Base-by-base conservation (phyloP, 2,888 invertebrate species). In the Plebejus argus region DNA sequence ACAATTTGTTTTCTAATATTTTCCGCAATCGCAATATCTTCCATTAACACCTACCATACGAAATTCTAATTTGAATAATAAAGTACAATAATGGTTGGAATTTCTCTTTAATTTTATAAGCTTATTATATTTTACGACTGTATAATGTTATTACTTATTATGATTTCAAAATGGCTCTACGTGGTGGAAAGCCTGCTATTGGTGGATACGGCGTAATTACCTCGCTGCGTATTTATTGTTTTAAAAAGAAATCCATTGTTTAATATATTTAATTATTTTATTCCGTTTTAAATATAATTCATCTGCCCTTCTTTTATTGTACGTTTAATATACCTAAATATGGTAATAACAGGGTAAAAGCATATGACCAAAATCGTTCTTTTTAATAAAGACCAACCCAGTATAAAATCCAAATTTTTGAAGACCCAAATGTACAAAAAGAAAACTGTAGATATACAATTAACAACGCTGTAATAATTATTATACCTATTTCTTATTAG, bases 31-130 rank as follows among this genome's bases (percentile, higher is more conserved):
- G 15, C 66, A 66, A 18, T 5, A 61, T 58, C 58, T 18, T 28
- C 0, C 61, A 33, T 33, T 66, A 33, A 28, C 66, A 28, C 66
- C 66, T 66, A 61, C n/a, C 23, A 23, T 20, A 33, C 66, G 66
- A 49, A 72, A 72, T 72, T 72, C 45, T 45, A 45, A 45, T 72
- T 45, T 72, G 20, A 72, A 72, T 49, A 35, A 72, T 72, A 23
- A 23, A 39, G 72, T 23, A 53, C 53, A 5, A 74, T 74, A 74
- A 74, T 53, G 20, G 45, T 72, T 53, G 12, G 53, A 23, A 28
- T 74, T 74, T 74, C 74, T 28, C 74, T 74, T 74, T 53, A 49
- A 74, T 74, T 74, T 74, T 74, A 74, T 74, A 53, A 74, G 74
- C 74, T 74, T 74, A 74, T 74, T 74, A 74, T 53, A 74, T 74